Conservation (phyloP, 2,113 vertebrate genomes). For the Willisornis vidua region DNA sequence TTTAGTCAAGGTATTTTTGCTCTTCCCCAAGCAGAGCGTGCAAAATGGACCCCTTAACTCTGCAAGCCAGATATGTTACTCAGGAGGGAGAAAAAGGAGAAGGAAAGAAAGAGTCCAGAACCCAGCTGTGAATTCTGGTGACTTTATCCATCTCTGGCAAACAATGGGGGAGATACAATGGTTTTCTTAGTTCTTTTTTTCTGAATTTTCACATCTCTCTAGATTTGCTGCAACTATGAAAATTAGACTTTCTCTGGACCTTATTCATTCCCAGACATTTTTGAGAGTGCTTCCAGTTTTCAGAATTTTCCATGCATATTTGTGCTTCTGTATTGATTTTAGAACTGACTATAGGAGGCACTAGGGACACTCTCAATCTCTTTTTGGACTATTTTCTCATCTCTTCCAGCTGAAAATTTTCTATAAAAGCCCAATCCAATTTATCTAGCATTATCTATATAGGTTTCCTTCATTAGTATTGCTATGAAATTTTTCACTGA, state of each 20-base stretch:
- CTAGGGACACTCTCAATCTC: neutral
- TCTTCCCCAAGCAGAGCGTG: neutral
- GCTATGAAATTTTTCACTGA: neutral
- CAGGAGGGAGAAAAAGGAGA: neutral
- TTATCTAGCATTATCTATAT: neutral
- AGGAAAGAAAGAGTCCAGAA: neutral
- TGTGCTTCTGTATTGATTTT: neutral
- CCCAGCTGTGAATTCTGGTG: neutral
- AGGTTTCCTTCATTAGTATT: neutral
- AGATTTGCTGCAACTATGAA: neutral
- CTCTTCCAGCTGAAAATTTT: slow-evolving; percentile 7
- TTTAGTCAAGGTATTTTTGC: neutral
- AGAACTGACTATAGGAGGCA: neutral
- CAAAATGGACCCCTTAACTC: neutral
- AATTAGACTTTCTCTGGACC: neutral
- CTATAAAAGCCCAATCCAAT: neutral
- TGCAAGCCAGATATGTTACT: neutral
- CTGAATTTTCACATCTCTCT: neutral
- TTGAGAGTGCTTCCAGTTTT: neutral
- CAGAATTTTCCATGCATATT: neutral
- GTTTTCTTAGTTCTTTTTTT: neutral
- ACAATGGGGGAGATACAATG: neutral
- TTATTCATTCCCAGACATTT: neutral
- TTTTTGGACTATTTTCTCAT: neutral
- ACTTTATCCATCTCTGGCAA: neutral